Conservation (phyloP, 1,140 invertebrate species). For the Eriosoma lanigerum region DNA sequence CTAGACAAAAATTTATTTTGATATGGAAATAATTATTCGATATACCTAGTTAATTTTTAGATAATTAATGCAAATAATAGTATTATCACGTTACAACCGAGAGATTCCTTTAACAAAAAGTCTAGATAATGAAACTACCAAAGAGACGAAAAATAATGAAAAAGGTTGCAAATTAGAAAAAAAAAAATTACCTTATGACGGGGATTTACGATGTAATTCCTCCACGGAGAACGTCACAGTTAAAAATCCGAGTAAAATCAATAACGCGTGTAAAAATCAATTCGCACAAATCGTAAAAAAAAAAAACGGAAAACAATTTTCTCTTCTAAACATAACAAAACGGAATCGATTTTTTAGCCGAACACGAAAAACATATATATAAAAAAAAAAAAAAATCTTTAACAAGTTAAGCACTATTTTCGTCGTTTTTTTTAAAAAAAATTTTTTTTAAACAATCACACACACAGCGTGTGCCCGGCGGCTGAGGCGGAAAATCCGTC, state of each 20-base stretch:
- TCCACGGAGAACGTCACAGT: background rate
- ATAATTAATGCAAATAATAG: too few relatives aligned
- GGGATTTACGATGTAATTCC: background rate
- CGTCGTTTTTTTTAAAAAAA: too few relatives aligned
- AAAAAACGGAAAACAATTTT: background rate
- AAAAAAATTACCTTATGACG: conserved; percentile 13
- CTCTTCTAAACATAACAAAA: background rate
- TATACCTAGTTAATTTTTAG: too few relatives aligned
- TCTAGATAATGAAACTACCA: background rate
- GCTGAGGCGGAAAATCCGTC: conserved; percentile 26
- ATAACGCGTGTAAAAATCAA: background rate
- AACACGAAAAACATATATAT: background rate
- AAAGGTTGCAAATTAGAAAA: too few relatives aligned
- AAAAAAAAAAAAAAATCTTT: background rate
- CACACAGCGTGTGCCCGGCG: background rate
- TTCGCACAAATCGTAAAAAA: background rate
- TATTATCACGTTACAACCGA: background rate
- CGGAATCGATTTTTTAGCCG: background rate
- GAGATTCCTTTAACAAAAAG: background rate
- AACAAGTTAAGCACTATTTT: too few relatives aligned
- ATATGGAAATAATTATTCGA: background rate
- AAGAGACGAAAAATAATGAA: background rate
- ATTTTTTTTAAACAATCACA: too few relatives aligned
- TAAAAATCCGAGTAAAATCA: background rate
- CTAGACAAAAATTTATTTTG: background rate